Evolutionary conservation across 2,113 vertebrate genomes (phyloP).

Genomic region (Notiomystis cincta): DNA sequence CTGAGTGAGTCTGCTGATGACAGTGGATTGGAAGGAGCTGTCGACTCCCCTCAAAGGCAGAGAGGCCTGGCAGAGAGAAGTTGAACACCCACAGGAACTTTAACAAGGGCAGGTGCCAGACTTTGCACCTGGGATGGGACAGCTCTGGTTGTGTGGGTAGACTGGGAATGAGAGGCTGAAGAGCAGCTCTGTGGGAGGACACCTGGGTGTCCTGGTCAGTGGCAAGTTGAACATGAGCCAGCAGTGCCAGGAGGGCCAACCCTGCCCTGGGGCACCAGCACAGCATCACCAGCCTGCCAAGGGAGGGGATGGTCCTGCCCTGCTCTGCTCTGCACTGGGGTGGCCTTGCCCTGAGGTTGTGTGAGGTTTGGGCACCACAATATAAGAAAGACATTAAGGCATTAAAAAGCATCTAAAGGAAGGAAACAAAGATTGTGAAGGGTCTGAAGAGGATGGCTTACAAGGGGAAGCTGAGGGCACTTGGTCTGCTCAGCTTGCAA

Average conservation of each 20-base stretch:
- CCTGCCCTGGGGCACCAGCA: neutral
- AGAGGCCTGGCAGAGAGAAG: neutral
- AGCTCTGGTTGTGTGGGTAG: neutral
- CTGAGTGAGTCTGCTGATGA: neutral
- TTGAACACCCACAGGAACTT: neutral
- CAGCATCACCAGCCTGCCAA: accelerated
- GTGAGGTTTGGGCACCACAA: neutral
- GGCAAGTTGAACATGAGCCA: neutral
- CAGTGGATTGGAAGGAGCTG: neutral
- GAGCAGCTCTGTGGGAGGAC: neutral
- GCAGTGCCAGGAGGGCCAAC: neutral
- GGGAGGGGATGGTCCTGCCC: neutral
- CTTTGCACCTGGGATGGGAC: too few species aligned
- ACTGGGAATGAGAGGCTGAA: neutral
- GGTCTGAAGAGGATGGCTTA: neutral
- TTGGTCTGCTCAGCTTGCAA: neutral
- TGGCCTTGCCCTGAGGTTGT: accelerated
- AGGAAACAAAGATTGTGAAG: neutral
- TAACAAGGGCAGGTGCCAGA: neutral
- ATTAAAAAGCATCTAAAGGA: neutral
- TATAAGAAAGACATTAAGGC: neutral
- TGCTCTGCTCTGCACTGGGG: accelerated
- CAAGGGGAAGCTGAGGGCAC: neutral
- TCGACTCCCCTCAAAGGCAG: neutral
- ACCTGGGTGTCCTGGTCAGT: accelerated